phyloP scores from a whole-genome alignment of 2,113 vertebrate genomes.

The Brienomyrus longianalis region DNA sequence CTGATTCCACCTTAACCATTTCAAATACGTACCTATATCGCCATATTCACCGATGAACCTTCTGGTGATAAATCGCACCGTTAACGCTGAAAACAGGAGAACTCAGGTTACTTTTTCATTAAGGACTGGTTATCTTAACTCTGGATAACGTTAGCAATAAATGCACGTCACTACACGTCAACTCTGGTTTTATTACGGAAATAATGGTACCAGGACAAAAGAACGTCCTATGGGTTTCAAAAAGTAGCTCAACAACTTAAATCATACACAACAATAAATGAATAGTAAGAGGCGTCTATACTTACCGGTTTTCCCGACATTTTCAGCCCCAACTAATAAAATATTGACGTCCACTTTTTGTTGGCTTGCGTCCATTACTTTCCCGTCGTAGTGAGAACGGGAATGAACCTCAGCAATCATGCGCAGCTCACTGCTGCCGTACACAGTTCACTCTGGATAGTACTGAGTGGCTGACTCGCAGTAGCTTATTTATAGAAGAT shows the following conservation, averaged over 20 bases:
- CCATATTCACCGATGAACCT: constrained; percentile 75
- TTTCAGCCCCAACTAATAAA: constrained; percentile 46
- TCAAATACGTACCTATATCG: constrained; percentile 60
- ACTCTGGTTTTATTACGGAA: neutral
- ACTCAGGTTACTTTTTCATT: neutral
- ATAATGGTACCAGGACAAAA: neutral
- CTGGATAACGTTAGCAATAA: neutral
- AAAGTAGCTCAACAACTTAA: neutral
- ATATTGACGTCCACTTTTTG: constrained; percentile 43
- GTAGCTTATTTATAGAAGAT: neutral
- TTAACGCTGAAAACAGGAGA: constrained; percentile 55
- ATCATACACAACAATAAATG: neutral
- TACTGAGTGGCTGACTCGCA: neutral
- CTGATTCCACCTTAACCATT: neutral
- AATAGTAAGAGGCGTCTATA: neutral
- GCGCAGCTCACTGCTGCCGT: neutral
- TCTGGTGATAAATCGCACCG: constrained; percentile 70
- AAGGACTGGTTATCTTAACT: neutral
- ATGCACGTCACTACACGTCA: neutral
- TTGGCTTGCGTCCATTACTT: constrained; percentile 39
- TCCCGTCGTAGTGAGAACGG: constrained; percentile 30
- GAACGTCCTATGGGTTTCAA: neutral
- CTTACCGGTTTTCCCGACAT: constrained; percentile 51
- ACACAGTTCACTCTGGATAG: neutral
- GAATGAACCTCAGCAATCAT: constrained; percentile 49